Evolutionary conservation across 2,113 vertebrate genomes (phyloP), one percentile per base, ranked within the genome.

Genomic region (Nymphicus hollandicus): DNA sequence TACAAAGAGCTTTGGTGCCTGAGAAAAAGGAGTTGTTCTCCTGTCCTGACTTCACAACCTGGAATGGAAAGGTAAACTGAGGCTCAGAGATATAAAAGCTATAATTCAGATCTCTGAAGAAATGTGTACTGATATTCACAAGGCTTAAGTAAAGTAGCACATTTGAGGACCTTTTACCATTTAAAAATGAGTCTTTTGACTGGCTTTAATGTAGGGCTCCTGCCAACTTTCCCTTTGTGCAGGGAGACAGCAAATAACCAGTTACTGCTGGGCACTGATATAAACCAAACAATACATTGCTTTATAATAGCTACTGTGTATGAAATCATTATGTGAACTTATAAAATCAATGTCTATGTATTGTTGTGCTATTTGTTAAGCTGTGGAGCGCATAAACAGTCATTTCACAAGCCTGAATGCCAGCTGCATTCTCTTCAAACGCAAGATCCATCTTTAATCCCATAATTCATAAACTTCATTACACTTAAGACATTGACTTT

Each of bases 381-480:
- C 28, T 82, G 53, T 73, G 52, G 63, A 88, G 46, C 28, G 18
- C 35, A 28, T 63, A 77, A 74, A 60, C 33, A 91, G 37, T 27
- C 55, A 24, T 84, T 88, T 71, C 24, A 70, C 41, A 63, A 49
- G 17, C 17, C 47, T 41, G 33, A 95, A 78, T 50, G 76, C 39
- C 56, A 72, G 55, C 44, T 92, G 28, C 35, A 60, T 84, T 94
- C 39, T 73, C 64, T 91, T 96, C 39, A 87, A 56, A 58, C 33
- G 15, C 11, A 55, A 86, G 53, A 81, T 74, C 55, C 2, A 4
- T 29, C 25, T 81, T 81, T 74, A 74, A 88, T 72, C 69, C 27
- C 17, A 15, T 31, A 84, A 71, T 89, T 86, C 52, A 83, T 91
- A 90, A 95, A 90, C 61, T 91, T 90, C n/a, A 37, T 92, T 96